phyloP scores from a whole-genome alignment of 2,888 invertebrate genomes.

The Beris morrisii region DNA sequence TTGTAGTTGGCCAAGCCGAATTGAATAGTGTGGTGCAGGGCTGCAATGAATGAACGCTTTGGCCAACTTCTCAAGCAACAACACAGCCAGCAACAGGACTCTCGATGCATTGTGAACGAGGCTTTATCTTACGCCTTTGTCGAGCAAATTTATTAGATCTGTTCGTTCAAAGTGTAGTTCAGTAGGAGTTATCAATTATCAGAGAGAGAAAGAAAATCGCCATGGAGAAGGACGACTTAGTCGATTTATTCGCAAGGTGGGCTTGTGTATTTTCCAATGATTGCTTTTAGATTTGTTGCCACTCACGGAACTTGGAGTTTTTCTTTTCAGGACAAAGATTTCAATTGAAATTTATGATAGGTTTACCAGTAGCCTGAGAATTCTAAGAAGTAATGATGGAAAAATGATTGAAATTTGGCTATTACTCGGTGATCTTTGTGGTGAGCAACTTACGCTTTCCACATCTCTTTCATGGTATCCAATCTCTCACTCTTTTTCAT shows the following conservation, averaged over 20 bases:
- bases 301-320: background rate
- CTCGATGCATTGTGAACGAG: background rate
- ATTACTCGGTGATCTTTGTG: too few relatives aligned
- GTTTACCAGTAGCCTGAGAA: too few relatives aligned
- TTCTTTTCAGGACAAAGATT: too few relatives aligned
- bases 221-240: background rate
- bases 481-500: too few relatives aligned
- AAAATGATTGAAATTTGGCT: too few relatives aligned
- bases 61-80: background rate
- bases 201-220: background rate
- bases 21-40: conserved; percentile 4
- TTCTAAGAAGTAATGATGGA: too few relatives aligned
- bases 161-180: conserved; percentile 32
- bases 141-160: conserved; percentile 35
- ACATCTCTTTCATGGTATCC: too few relatives aligned
- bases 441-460: too few relatives aligned
- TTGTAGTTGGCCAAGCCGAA: conserved; percentile 16
- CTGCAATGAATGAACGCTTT: background rate
- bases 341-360: too few relatives aligned
- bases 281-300: conserved; percentile 18
- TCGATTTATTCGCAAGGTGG: conserved; percentile 22
- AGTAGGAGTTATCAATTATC: conserved; percentile 23
- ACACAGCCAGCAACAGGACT: background rate
- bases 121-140: conserved; percentile 30
- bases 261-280: conserved; percentile 18